phyloP scores from a whole-genome alignment of 1,140 invertebrate genomes.

The Agraylea sexmaculata region DNA sequence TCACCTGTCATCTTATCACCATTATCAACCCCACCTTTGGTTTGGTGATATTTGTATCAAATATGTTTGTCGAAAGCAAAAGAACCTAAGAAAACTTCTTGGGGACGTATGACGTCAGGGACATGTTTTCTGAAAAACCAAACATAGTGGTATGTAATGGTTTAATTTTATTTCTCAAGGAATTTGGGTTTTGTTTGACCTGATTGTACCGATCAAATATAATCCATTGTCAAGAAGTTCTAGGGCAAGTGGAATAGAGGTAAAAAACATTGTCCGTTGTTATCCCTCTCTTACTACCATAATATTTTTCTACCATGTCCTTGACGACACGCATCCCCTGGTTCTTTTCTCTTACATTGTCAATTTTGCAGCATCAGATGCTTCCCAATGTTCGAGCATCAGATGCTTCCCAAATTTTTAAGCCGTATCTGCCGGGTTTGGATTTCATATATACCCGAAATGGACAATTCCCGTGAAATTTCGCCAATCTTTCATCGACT shows the following conservation, averaged over 20 bases:
- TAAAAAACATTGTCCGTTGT: constrained; percentile 24
- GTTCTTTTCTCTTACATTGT: constrained; percentile 13
- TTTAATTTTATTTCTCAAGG: neutral
- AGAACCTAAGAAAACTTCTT: neutral
- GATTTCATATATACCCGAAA: constrained; percentile 23
- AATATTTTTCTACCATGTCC: constrained; percentile 19
- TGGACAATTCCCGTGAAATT: constrained; percentile 18
- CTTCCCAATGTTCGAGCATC: no score
- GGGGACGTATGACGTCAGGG: constrained; percentile 1
- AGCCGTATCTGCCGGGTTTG: constrained; percentile 26
- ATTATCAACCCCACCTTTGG: constrained; percentile 23
- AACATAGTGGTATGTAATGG: neutral
- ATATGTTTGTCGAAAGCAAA: constrained; percentile 2
- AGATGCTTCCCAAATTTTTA: constrained; percentile 27
- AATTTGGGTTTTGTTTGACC: constrained; percentile 8
- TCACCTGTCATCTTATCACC: constrained; percentile 23
- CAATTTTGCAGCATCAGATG: constrained; percentile 20
- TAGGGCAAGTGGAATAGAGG: constrained; percentile 15
- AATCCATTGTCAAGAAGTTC: constrained; percentile 8
- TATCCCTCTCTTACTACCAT: constrained; percentile 19
- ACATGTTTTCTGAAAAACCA: constrained; percentile 5
- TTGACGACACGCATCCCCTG: constrained; percentile 19
- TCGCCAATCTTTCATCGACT: constrained; percentile 21
- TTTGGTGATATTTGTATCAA: constrained; percentile 20
- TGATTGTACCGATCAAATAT: constrained; percentile 17